Conservation (phyloP, 64 coral and sea anemone species). For the Acropora tenuis region DNA sequence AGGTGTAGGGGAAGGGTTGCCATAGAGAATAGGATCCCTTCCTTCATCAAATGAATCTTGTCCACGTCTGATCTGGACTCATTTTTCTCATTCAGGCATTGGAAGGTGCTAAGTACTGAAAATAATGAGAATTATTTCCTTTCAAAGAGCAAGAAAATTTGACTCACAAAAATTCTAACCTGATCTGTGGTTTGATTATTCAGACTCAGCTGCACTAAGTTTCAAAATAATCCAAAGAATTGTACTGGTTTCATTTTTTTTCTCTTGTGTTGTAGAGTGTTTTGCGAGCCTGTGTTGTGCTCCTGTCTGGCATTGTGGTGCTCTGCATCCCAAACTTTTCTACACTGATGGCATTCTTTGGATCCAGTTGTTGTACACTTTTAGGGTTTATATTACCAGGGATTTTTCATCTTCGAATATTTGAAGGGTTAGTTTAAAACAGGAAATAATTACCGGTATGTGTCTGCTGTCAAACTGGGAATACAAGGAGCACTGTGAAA, state of each 20-base stretch:
- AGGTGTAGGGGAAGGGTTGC: no score
- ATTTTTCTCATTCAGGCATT: no score
- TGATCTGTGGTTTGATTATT: no score
- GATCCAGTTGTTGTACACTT: slow-evolving; percentile 94
- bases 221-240: not conserved
- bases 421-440: slow-evolving; percentile 77
- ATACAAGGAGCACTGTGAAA: no score
- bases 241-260: not conserved
- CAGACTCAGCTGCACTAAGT: no score
- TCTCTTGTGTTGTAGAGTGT: slow-evolving; percentile 66
- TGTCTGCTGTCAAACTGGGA: not conserved
- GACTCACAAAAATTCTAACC: no score
- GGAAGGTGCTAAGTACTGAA: no score
- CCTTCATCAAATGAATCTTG: no score
- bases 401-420: slow-evolving; percentile 91
- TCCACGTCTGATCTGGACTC: no score
- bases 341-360: slow-evolving; percentile 92
- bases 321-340: slow-evolving; percentile 94
- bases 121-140: no score
- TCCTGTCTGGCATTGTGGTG: slow-evolving; percentile 78
- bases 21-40: no score
- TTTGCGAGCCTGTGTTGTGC: slow-evolving; percentile 71
- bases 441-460: not conserved
- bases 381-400: slow-evolving; percentile 92
- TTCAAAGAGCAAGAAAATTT: no score